Evolutionary conservation across 2,797 vertebrate genomes (phyloP), one percentile per base, ranked within the genome.

Genomic region (Threskiornis aethiopicus): DNA sequence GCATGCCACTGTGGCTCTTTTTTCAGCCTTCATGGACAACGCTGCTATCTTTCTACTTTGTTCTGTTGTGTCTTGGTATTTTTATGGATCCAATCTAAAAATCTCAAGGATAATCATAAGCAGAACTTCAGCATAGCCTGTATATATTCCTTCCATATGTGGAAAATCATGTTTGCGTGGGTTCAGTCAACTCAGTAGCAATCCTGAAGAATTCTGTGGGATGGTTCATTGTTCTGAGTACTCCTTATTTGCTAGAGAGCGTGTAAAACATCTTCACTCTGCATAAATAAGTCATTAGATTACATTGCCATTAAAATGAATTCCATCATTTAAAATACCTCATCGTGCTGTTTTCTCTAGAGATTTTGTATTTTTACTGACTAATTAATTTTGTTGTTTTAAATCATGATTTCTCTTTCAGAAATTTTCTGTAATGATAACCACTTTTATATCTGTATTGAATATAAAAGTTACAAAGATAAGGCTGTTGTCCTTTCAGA

Each of bases 151-250:
- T 95, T 95, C 70, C 91, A 86, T 96, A 42, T 95, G 93, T 94
- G 72, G 70, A 71, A 94, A 90, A 84, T 86, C 11, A 6, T 84
- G 35, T 93, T 95, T 90, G 90, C 6, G 8, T 91, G 93, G 85
- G 49, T 90, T 93, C 77, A 69, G 79, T 95, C 69, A 91, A 61
- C 49, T 90, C 88, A 11, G 93, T 96, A 96, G 94, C 95, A 91
- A 42, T 86, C 39, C 57, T 81, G 58, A 90, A 61, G 90, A 95
- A 95, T 88, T 91, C 73, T 88, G 77, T 94, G 93, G 79, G 92
- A 78, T 55, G 85, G 49, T 5, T 96, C 29, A 67, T 94, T 93
- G 72, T 96, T 90, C 72, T 78, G 69, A 90, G 83, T 58, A 71
- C 70, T 86, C 58, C 46, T 31, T 84, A 9, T 42, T 95, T 93